Evolutionary conservation across 2,888 invertebrate genomes (phyloP), one percentile per base, ranked within the genome.

Genomic region (Monoplex corrugatus): DNA sequence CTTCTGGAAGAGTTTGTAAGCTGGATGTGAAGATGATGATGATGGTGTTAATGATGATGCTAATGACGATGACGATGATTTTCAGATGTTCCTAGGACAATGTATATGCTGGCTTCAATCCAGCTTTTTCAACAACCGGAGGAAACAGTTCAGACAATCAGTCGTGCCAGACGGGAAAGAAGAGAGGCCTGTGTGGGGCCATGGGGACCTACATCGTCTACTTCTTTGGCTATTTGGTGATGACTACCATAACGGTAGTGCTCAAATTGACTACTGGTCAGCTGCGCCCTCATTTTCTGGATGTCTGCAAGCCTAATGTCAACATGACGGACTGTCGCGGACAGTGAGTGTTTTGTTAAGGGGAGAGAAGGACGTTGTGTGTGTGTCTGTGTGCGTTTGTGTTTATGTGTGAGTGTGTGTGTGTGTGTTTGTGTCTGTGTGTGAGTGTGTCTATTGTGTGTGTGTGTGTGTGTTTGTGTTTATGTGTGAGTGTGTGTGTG

Each of bases 181-280:
- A n/a, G 44, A 5, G 23, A n/a, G 44, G 1, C 82, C 40, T 5
- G 45, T 8, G 2, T n/a, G 3, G 43, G 16, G 86, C 43, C 8
- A 63, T 40, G 16, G 19, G 38, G n/a, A 40, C 78, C 43, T 86
- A 45, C 35, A 57, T 68, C 5, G 28, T 57, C 83, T 98, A 98
- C 95, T 97, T 97, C 43, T 98, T 98, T 96, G 98, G 98, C 0
- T 98, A 98, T 84, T 98, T 97, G 84, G 97, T 97, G 93, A 98
- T 98, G 92, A 98, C 98, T 95, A 96, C 98, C 85, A 97, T 98
- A 92, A 98, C 98, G 1, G 99, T 99, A 96, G 97, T 98, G 91
- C 98, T 98, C 92, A 99, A 99, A 96, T 99, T 98, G 96, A 97
- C 98, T 28, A 97, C 99, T 92, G 99, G 99, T 78, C 97, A 99